Evolutionary conservation across 2,113 vertebrate species (phyloP).

Genomic region (Campylomormyrus tamandua): DNA sequence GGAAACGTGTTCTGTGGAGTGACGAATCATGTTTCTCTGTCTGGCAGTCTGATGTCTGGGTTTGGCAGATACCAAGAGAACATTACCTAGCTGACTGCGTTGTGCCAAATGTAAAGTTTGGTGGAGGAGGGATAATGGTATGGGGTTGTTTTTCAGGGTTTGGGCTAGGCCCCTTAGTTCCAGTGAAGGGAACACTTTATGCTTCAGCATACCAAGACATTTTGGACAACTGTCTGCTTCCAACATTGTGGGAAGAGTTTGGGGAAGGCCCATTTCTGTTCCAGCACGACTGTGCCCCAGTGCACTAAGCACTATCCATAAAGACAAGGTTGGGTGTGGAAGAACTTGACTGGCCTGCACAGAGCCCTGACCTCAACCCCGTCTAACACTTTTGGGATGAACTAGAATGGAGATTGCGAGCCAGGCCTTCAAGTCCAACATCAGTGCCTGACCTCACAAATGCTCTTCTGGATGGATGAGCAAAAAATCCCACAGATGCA

Average conservation of each 20-base stretch:
- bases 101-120: no score
- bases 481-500: not conserved
- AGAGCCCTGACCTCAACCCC: not conserved
- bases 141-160: no score
- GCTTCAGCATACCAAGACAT: not conserved
- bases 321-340: not conserved
- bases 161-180: not conserved
- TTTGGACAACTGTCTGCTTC: not conserved
- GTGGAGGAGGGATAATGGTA: no score
- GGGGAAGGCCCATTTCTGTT: not conserved
- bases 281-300: not conserved
- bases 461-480: no score
- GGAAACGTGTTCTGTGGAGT: no score
- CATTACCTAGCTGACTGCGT: no score
- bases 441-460: no score
- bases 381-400: not conserved
- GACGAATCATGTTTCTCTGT: no score
- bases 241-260: not conserved
- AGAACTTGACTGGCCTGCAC: not conserved
- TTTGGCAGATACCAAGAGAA: no score
- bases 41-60: no score
- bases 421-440: not conserved
- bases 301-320: not conserved
- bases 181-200: not conserved
- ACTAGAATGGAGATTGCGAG: not conserved